A percentile compares a stretch with the other conserved stretches of the same genome.
Conservation (phyloP, 2,888 invertebrate genomes). For the Erynnis tages region DNA sequence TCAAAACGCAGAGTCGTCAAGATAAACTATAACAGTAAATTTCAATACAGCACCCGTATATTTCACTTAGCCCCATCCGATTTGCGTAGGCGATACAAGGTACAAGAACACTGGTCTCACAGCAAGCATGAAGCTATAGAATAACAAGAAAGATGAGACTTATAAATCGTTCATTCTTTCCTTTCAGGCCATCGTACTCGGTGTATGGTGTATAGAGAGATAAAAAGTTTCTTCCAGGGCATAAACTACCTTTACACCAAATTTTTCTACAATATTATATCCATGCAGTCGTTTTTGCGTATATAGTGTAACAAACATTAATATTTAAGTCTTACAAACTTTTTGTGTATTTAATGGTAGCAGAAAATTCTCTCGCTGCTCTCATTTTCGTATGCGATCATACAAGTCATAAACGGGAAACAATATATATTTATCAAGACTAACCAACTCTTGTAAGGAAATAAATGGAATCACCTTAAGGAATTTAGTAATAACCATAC, state of each 20-base stretch:
- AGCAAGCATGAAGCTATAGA: background rate
- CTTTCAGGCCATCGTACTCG: too few species aligned
- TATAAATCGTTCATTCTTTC: too few species aligned
- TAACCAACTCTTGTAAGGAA: conserved; percentile 12
- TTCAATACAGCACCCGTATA: conserved; percentile 5
- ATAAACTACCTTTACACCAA: too few species aligned
- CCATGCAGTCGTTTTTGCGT: too few species aligned
- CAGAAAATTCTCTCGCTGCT: background rate
- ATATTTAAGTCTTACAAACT: too few species aligned
- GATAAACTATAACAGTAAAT: conserved; percentile 21
- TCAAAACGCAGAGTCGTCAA: conserved; percentile 4
- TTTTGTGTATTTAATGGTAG: background rate
- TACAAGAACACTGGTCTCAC: background rate
- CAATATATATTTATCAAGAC: conserved; percentile 15
- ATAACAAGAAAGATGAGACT: too few species aligned
- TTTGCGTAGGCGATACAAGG: conserved; percentile 11
- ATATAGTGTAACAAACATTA: too few species aligned
- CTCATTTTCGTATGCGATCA: background rate
- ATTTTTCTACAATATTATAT: too few species aligned
- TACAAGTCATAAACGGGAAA: background rate
- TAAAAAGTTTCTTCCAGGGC: too few species aligned
- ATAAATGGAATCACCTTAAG: conserved; percentile 17
- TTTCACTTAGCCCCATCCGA: conserved; percentile 14
- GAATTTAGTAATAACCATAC: conserved; percentile 16
- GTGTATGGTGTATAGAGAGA: too few species aligned